Conservation (phyloP, 2,797 vertebrate genomes). For the Sebastes alutus region DNA sequence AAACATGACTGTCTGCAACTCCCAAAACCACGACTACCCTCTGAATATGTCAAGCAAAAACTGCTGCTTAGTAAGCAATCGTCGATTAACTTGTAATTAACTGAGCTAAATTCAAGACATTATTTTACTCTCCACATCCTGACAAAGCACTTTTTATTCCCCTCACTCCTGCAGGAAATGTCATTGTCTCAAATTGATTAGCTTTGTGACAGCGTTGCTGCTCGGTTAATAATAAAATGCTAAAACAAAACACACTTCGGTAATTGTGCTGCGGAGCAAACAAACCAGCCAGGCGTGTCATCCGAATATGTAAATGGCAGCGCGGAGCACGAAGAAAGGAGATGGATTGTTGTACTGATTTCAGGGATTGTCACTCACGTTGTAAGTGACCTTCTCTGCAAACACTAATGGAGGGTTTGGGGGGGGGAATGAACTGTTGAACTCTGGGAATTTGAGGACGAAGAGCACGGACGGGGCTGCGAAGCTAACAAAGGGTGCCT, state of each 20-base stretch:
- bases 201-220: conserved; percentile 25
- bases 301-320: conserved; percentile 59
- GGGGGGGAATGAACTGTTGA: conserved; percentile 33
- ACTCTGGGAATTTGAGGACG: conserved; percentile 34
- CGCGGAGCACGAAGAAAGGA: conserved; percentile 3
- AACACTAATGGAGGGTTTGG: not conserved
- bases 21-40: not conserved
- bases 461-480: not conserved
- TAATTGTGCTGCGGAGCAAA: conserved; percentile 41
- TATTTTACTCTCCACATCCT: not conserved
- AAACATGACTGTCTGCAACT: not conserved
- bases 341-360: conserved; percentile 53
- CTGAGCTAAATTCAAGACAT: not conserved
- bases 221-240: conserved; percentile 34
- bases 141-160: not conserved
- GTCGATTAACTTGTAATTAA: not conserved
- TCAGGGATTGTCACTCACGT: conserved; percentile 52
- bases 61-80: not conserved
- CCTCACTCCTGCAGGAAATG: not conserved
- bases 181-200: conserved; percentile 37
- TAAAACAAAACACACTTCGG: conserved; percentile 34
- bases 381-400: conserved; percentile 54
- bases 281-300: conserved; percentile 50
- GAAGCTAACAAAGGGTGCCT: not conserved
- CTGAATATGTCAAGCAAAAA: not conserved